A percentile compares a stretch with the other conserved stretches of the same genome.
phyloP scores from a whole-genome alignment of 2,888 invertebrate species.

The Drosophila falleni region DNA sequence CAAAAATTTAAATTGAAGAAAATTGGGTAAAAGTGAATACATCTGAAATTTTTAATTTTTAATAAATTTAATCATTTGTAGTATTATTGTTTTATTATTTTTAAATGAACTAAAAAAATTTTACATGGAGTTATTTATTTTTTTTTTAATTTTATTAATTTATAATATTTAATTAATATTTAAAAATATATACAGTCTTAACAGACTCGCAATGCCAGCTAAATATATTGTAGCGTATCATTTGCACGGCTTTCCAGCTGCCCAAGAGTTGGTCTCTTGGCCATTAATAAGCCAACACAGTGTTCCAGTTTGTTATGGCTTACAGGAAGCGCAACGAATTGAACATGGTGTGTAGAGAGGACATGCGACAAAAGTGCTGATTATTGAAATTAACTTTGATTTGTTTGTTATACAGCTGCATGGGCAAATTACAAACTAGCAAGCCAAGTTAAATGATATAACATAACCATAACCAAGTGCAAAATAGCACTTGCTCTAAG shows the following conservation, averaged over 20 bases:
- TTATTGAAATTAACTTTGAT: slow-evolving; percentile 79
- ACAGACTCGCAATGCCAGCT: not conserved
- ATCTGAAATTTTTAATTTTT: too few species aligned
- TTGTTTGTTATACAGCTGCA: slow-evolving; percentile 63
- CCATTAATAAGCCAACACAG: slow-evolving; percentile 50
- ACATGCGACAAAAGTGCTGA: slow-evolving; percentile 75
- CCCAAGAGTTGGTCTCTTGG: slow-evolving; percentile 9
- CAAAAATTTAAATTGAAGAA: too few species aligned
- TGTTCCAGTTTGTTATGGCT: slow-evolving; percentile 41
- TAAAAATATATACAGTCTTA: not conserved
- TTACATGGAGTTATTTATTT: too few species aligned
- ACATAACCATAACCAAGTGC: slow-evolving; percentile 7
- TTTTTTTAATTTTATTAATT: too few species aligned
- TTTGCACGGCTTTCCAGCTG: slow-evolving; percentile 1
- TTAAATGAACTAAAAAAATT: too few species aligned
- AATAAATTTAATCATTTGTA: too few species aligned
- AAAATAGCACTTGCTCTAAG: not conserved
- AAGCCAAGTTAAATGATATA: slow-evolving; percentile 5
- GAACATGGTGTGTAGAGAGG: slow-evolving; percentile 15
- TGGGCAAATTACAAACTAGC: slow-evolving; percentile 41
- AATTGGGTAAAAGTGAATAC: too few species aligned
- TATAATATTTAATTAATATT: too few species aligned
- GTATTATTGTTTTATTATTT: too few species aligned
- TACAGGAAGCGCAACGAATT: slow-evolving; percentile 50
- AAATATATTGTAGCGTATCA: slow-evolving; percentile 22